Conservation (phyloP, 2,113 vertebrate genomes). For the Bos taurus region ARS-UCD2.0 NC_037329.1:20670001-20670500, state of each 20-base stretch:
- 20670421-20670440: neutral
- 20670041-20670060: neutral
- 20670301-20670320: neutral
- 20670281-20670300: neutral
- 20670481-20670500: neutral
- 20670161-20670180: neutral
- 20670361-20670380: neutral
- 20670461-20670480: neutral
- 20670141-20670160: neutral
- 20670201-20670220: neutral
- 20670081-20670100: neutral
- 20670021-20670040: neutral
- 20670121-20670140: neutral
- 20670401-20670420: neutral
- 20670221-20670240: neutral
- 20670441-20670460: neutral
- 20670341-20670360: neutral
- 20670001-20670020: conserved; percentile 43
- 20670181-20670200: neutral
- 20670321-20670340: neutral
- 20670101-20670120: neutral
- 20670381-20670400: neutral
- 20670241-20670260: neutral
- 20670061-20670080: neutral
- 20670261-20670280: neutral